Conservation (phyloP, 2,797 vertebrate genomes). For the Arremon aurantiirostris region DNA sequence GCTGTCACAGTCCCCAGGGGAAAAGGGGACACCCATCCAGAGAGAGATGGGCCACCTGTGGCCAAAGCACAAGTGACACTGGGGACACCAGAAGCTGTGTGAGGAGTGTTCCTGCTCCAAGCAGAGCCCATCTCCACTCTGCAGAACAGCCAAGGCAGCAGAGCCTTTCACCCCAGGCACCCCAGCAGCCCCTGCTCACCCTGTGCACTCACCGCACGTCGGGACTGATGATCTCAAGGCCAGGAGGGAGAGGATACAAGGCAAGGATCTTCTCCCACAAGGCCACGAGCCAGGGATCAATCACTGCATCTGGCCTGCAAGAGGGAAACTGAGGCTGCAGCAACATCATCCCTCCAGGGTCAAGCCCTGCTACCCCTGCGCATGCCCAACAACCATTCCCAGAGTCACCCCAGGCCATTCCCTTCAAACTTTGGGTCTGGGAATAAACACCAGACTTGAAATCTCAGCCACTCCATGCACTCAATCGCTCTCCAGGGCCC, state of each 20-base stretch:
- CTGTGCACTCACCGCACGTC: slow-evolving; percentile 81
- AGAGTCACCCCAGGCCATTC: not conserved
- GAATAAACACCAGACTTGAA: not conserved
- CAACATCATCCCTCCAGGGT: not conserved
- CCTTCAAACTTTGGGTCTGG: not conserved
- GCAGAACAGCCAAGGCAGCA: not conserved
- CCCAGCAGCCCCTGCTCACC: not conserved
- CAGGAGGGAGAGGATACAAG: slow-evolving; percentile 75
- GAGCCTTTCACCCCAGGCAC: not conserved
- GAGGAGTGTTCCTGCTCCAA: not conserved
- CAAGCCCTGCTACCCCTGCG: not conserved
- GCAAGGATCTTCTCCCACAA: slow-evolving; percentile 84
- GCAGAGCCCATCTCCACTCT: not conserved
- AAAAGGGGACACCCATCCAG: not conserved
- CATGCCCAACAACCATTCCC: not conserved
- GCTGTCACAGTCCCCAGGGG: not conserved
- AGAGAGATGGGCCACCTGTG: not conserved
- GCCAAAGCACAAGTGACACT: not conserved
- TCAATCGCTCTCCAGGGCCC: accelerated
- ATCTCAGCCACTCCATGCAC: not conserved
- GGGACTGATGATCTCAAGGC: slow-evolving; percentile 70
- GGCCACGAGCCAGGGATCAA: slow-evolving; percentile 86
- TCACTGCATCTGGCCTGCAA: slow-evolving; percentile 84
- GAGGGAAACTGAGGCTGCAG: not conserved
- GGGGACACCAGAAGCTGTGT: not conserved